phyloP scores from a whole-genome alignment of 2,797 vertebrate genomes.

The Masticophis lateralis region DNA sequence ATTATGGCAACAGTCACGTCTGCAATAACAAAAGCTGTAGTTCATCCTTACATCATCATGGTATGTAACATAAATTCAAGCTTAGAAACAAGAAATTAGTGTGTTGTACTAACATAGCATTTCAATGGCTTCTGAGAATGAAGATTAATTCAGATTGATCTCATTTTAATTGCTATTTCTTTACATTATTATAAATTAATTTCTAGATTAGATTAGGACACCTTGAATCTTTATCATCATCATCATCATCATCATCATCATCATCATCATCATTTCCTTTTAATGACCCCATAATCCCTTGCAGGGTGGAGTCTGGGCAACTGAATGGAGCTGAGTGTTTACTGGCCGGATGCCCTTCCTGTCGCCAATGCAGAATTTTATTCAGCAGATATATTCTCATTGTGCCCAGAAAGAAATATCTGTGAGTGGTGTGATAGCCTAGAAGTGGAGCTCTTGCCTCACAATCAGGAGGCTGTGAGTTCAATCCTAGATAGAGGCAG shows the following conservation, averaged over 20 bases:
- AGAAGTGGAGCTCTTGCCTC: no score
- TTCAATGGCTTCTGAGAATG: neutral
- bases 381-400: no score
- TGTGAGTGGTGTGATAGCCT: no score
- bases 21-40: conserved; percentile 26
- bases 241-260: neutral
- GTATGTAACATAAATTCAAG: neutral
- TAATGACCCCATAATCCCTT: no score
- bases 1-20: conserved; percentile 25
- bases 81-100: neutral
- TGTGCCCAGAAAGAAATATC: no score
- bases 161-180: neutral
- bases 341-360: no score
- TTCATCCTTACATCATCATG: conserved; percentile 18
- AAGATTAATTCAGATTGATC: neutral
- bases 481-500: no score
- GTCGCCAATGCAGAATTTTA: no score
- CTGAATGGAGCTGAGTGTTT: no score
- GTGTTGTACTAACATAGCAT: neutral
- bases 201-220: neutral
- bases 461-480: no score
- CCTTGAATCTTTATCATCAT: neutral
- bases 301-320: no score
- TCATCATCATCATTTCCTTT: no score
- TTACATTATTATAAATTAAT: neutral